Evolutionary conservation across 2,113 vertebrate species (phyloP).

Genomic region (Labeo catla): DNA sequence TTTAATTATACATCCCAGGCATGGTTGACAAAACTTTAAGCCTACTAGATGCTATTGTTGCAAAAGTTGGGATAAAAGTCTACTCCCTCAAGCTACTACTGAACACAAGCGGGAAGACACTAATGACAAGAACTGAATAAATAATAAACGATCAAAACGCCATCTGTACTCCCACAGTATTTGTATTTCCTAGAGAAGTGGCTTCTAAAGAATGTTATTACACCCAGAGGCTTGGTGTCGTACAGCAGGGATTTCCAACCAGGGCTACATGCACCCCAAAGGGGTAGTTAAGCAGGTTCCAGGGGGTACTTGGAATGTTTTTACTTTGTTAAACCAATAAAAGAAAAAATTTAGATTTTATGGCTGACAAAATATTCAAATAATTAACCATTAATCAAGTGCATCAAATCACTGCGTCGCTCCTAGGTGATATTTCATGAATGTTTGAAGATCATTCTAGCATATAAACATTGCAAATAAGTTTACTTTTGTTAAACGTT

Average conservation of each 20-base stretch:
- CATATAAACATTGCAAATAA: not conserved
- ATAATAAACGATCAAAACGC: slow-evolving; percentile 33
- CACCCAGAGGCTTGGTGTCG: slow-evolving; percentile 13
- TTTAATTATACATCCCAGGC: slow-evolving; percentile 44
- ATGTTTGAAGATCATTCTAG: not conserved
- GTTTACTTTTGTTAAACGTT: not conserved
- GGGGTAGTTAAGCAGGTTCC: slow-evolving; percentile 1
- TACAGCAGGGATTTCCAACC: slow-evolving; percentile 19
- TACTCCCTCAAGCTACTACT: not conserved
- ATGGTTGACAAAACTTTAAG: slow-evolving; percentile 31
- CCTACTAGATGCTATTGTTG: slow-evolving; percentile 15
- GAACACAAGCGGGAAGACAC: slow-evolving; percentile 4
- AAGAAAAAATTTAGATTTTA: not conserved
- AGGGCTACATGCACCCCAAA: slow-evolving; percentile 13
- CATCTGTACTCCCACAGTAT: slow-evolving; percentile 28
- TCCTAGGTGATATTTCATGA: not conserved
- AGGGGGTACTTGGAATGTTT: not conserved
- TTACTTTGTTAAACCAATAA: slow-evolving; percentile 11
- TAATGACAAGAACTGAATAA: slow-evolving; percentile 34
- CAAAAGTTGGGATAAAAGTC: slow-evolving; percentile 30
- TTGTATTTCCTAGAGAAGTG: slow-evolving; percentile 23
- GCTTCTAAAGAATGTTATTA: slow-evolving; percentile 1
- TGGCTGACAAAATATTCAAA: not conserved
- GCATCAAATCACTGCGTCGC: not conserved
- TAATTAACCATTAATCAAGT: slow-evolving; percentile 28